Evolutionary conservation across 2,113 vertebrate species (phyloP).

Genomic region (Stigmatopora argus): DNA sequence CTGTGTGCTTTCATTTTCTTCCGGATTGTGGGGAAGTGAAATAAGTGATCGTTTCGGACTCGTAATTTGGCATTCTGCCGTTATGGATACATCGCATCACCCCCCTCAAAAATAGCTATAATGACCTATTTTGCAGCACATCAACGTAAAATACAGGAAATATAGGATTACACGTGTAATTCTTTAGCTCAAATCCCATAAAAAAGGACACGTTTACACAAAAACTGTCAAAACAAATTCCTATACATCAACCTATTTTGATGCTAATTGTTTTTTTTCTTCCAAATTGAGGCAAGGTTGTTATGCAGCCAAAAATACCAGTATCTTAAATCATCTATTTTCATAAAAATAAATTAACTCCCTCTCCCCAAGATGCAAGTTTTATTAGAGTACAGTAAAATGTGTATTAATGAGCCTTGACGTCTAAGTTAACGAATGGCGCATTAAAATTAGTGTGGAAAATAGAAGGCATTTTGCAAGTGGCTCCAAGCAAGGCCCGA

Average conservation of each 20-base stretch:
- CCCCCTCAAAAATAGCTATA: too few species aligned
- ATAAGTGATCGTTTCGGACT: too few species aligned
- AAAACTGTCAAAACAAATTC: not conserved
- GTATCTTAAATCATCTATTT: too few species aligned
- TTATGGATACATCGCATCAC: too few species aligned
- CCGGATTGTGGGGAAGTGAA: slow-evolving; percentile 39
- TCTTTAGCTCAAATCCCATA: not conserved
- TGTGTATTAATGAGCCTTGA: slow-evolving; percentile 25
- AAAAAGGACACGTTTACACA: not conserved
- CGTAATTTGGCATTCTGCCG: too few species aligned
- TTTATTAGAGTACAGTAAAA: slow-evolving; percentile 17
- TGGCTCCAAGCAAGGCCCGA: slow-evolving; percentile 40
- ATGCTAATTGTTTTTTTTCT: slow-evolving; percentile 1
- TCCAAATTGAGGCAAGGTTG: not conserved
- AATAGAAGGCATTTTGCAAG: slow-evolving; percentile 47
- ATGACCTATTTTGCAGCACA: not conserved
- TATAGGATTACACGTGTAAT: not conserved
- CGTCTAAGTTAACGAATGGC: slow-evolving; percentile 32
- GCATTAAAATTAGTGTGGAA: slow-evolving; percentile 46
- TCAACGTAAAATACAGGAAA: not conserved
- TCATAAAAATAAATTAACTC: too few species aligned
- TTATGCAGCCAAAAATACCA: too few species aligned
- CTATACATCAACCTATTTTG: not conserved
- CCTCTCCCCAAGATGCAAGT: too few species aligned
- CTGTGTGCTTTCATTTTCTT: slow-evolving; percentile 55